These are phyloP conservation scores for Upupa epops DNA, from an alignment of 2,113 vertebrate genomes.

Conservation along the genomic window DNA sequence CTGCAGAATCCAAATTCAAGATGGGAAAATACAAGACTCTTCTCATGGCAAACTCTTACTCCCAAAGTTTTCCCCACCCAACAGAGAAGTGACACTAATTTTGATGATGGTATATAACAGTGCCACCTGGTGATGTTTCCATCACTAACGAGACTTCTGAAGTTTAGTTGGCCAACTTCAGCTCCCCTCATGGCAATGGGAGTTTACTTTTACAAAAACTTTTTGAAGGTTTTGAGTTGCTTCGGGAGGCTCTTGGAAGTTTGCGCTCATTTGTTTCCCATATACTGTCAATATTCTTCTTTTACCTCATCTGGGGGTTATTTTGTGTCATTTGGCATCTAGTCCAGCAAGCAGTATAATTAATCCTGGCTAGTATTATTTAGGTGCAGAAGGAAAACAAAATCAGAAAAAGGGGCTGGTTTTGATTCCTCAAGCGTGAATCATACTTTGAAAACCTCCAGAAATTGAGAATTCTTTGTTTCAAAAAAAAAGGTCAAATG, in stretches of 20 bases:
- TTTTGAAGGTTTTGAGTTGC: not conserved
- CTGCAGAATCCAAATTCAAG: rapidly evolving
- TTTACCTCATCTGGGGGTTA: not conserved
- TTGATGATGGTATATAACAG: not conserved
- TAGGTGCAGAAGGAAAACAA: not conserved
- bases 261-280: not conserved
- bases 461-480: not conserved
- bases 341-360: not conserved
- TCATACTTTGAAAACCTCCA: not conserved
- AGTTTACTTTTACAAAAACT: not conserved
- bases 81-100: not conserved
- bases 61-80: not conserved
- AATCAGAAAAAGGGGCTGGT: not conserved
- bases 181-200: rapidly evolving
- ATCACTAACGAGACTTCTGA: not conserved
- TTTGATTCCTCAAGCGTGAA: not conserved
- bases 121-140: constrained; percentile 20
- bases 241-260: not conserved
- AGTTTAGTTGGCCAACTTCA: not conserved
- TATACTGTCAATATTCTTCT: not conserved
- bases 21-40: not conserved
- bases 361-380: not conserved
- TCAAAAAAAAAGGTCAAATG: not conserved
- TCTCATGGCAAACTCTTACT: not conserved
- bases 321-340: not conserved